Evolutionary conservation across 2,113 vertebrate species (phyloP).

Genomic region (Neofelis nebulosa): DNA sequence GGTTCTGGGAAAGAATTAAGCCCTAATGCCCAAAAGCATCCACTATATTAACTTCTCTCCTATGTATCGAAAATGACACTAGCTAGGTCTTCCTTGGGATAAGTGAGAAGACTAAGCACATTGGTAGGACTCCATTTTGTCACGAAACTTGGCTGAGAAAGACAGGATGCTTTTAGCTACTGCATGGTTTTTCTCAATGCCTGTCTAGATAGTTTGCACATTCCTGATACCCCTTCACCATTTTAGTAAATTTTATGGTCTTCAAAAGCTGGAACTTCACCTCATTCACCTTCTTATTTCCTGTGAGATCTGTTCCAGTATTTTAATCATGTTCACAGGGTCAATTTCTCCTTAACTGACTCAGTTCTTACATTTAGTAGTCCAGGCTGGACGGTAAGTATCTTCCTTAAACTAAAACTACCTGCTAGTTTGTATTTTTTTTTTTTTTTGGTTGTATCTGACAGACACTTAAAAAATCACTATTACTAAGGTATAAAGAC

Average conservation of each 20-base stretch:
- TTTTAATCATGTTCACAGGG: background rate
- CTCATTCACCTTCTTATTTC: background rate
- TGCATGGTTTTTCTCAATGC: background rate
- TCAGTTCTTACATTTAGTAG: background rate
- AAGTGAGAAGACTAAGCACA: background rate
- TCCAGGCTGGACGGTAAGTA: background rate
- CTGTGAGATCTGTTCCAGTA: background rate
- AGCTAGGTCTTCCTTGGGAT: background rate
- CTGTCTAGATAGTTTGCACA: background rate
- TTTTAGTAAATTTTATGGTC: background rate
- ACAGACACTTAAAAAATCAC: background rate
- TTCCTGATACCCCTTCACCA: background rate
- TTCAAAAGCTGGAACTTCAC: background rate
- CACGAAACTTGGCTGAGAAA: background rate
- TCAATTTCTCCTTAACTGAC: constrained; percentile 2
- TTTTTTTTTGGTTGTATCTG: background rate
- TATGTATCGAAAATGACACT: background rate
- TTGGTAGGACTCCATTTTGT: background rate
- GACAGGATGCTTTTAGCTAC: background rate
- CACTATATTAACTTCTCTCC: background rate
- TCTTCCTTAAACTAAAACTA: background rate
- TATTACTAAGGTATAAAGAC: background rate
- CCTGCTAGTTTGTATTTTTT: background rate
- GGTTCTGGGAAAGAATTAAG: background rate
- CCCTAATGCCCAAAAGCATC: background rate